Conservation (phyloP, 2,888 invertebrate species). For the Plagodis pulveraria region DNA sequence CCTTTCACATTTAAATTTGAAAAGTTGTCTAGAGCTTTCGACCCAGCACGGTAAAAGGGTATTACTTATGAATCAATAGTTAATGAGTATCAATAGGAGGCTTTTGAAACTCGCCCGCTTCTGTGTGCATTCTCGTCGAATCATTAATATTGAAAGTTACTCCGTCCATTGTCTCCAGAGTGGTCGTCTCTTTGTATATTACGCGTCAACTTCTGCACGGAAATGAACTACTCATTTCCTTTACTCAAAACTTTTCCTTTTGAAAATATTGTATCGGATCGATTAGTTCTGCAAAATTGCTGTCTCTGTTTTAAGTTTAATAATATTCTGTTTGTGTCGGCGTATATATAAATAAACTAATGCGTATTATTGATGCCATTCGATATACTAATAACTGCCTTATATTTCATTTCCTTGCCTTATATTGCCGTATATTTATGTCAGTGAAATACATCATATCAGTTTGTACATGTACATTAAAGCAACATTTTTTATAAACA, state of each 20-base stretch:
- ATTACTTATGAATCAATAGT: conserved; percentile 85
- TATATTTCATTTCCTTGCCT: too few species aligned
- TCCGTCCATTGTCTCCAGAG: conserved; percentile 77
- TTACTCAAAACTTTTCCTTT: conserved; percentile 67
- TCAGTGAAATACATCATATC: too few species aligned
- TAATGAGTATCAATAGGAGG: conserved; percentile 82
- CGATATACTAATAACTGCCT: too few species aligned
- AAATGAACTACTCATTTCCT: conserved; percentile 78
- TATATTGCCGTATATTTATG: too few species aligned
- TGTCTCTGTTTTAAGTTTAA: conserved; percentile 10
- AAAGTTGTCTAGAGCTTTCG: conserved; percentile 67
- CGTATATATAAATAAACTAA: background rate
- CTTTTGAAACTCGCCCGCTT: conserved; percentile 73
- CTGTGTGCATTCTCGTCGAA: conserved; percentile 79
- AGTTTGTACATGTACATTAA: too few species aligned
- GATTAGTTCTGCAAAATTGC: conserved; percentile 22
- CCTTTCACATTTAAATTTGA: conserved; percentile 76
- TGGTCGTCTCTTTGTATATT: conserved; percentile 76
- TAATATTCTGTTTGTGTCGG: conserved; percentile 14
- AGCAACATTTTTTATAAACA: too few species aligned
- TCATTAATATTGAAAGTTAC: conserved; percentile 83
- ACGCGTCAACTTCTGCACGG: conserved; percentile 63
- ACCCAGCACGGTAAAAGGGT: conserved; percentile 72
- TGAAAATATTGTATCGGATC: conserved; percentile 58
- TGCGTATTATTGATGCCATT: too few species aligned